Evolutionary conservation across 2,113 vertebrate species (phyloP).

Genomic region (Tympanuchus pallidicinctus): DNA sequence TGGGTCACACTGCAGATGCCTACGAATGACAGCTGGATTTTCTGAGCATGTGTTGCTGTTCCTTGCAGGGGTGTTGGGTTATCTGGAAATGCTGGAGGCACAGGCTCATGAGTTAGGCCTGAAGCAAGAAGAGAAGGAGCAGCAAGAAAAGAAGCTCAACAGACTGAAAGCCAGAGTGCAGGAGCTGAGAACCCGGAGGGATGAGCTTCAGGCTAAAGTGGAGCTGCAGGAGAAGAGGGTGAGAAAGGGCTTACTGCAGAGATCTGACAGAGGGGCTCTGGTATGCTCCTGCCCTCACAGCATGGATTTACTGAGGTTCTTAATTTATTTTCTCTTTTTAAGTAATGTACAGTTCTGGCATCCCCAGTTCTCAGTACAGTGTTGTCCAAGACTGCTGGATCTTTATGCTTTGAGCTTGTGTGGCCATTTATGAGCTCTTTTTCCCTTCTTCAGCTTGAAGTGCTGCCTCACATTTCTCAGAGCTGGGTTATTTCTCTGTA

Average conservation of each 20-base stretch:
- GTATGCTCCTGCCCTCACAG: neutral
- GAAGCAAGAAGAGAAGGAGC: neutral
- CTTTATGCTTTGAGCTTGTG: rapidly evolving
- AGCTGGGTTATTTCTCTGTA: neutral
- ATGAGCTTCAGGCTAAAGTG: conserved; percentile 56
- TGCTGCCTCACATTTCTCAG: rapidly evolving
- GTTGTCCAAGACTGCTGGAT: neutral
- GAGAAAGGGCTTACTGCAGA: neutral
- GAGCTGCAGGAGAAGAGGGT: conserved; percentile 23
- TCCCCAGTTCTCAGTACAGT: rapidly evolving
- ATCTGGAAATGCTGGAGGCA: conserved; percentile 71
- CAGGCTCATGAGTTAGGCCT: neutral
- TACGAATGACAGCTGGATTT: neutral
- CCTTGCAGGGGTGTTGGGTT: conserved; percentile 60
- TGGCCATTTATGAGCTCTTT: neutral
- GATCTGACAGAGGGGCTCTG: neutral
- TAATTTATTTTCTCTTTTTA: neutral
- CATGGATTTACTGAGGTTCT: neutral
- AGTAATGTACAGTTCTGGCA: neutral
- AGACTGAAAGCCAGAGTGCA: neutral
- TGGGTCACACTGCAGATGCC: rapidly evolving
- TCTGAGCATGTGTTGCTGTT: rapidly evolving
- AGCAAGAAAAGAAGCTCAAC: neutral
- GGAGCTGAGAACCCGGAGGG: conserved; percentile 49
- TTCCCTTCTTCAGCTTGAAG: neutral